These are phyloP conservation scores for Hippocampus barbouri DNA, from an alignment of 2,113 vertebrate genomes.

Conservation along the genomic window DNA sequence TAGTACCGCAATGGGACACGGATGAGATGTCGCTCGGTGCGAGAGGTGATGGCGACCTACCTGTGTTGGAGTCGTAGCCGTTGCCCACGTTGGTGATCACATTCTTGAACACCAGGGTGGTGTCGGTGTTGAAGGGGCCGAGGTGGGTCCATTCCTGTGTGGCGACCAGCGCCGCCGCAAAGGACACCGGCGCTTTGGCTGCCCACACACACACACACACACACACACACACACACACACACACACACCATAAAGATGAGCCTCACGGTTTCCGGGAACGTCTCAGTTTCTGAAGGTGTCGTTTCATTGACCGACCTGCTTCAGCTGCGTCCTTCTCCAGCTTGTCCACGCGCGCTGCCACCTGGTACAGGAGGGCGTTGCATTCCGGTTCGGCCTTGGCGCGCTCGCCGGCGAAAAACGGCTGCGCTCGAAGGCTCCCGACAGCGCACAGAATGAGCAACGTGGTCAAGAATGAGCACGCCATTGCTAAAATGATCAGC, in stretches of 20 bases:
- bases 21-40: too few species aligned
- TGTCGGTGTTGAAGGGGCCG: background rate
- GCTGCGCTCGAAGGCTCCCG: background rate
- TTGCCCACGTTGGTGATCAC: slow-evolving; percentile 25
- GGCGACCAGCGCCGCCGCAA: slow-evolving; percentile 11
- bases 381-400: fast-evolving
- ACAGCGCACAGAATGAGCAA: background rate
- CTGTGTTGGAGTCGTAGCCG: slow-evolving; percentile 10
- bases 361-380: slow-evolving; percentile 2
- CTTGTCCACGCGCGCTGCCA: background rate
- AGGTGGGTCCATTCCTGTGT: background rate
- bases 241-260: background rate
- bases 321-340: slow-evolving; percentile 10
- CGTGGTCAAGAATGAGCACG: background rate
- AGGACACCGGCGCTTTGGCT: slow-evolving; percentile 24
- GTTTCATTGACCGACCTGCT: background rate
- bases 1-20: background rate
- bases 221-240: background rate
- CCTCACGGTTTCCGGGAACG: too few species aligned
- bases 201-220: background rate
- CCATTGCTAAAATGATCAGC: background rate
- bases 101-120: slow-evolving; percentile 11
- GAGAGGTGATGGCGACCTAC: background rate
- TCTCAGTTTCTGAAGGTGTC: too few species aligned
- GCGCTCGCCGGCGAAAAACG: background rate